Evolutionary conservation across 2,888 invertebrate species (phyloP).

Genomic region (Drosophila atripex): DNA sequence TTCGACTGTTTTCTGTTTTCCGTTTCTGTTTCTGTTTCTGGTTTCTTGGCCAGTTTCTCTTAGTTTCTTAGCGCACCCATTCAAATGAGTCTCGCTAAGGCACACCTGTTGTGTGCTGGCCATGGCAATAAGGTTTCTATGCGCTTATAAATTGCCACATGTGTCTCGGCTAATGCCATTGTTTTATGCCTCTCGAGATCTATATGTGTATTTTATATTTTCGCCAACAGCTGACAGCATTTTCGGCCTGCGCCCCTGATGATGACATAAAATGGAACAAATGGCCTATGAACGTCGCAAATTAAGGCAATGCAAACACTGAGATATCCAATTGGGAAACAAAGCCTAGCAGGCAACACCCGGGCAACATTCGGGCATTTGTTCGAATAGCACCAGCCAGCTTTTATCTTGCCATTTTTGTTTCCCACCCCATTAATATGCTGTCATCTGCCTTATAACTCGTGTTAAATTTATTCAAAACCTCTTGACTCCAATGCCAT

Average conservation of each 20-base stretch:
- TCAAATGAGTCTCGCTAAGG: conserved; percentile 47
- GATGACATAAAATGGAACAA: conserved; percentile 80
- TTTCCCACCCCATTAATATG: conserved; percentile 8
- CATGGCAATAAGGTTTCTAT: conserved; percentile 63
- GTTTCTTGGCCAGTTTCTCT: conserved; percentile 44
- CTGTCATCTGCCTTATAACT: conserved; percentile 70
- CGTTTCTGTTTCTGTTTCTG: conserved; percentile 38
- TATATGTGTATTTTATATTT: background rate
- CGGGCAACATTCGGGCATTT: conserved; percentile 63
- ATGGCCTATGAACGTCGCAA: conserved; percentile 76
- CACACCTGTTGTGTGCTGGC: conserved; percentile 71
- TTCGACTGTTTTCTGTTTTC: conserved; percentile 23
- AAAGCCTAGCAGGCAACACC: conserved; percentile 31
- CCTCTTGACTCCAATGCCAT: conserved; percentile 78
- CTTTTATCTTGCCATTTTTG: conserved; percentile 18
- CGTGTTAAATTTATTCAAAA: conserved; percentile 80
- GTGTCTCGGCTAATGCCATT: conserved; percentile 37
- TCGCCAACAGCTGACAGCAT: conserved; percentile 66
- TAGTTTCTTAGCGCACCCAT: conserved; percentile 55
- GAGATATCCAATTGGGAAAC: conserved; percentile 67
- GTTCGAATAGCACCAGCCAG: conserved; percentile 52
- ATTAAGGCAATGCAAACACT: conserved; percentile 73
- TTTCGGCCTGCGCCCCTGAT: conserved; percentile 55
- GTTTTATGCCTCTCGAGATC: conserved; percentile 38
- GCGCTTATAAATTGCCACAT: conserved; percentile 62